Evolutionary conservation across 2,888 invertebrate genomes (phyloP), one percentile per base, ranked within the genome.

Genomic region (Caenorhabditis wallacei): DNA sequence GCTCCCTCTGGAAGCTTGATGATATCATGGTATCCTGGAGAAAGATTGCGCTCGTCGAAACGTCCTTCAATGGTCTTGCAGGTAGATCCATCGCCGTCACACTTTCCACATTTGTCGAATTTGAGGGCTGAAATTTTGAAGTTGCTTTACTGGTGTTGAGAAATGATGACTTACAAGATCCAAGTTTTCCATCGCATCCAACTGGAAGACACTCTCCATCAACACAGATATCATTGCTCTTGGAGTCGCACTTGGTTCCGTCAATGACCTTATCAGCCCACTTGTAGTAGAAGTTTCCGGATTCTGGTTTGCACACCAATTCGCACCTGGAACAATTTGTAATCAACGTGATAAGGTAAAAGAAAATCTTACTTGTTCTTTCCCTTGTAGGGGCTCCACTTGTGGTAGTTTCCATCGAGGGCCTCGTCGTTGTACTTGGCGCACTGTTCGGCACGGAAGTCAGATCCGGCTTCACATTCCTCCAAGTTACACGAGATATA

Each of bases 111-210:
- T 89, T 95, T 95, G 93, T 98, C 98, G 93, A 96, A 96, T 88
- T 94, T 94, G 11, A 95, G 95, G 71, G 94, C 88, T 88, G 75
- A 68, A 64, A 75, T 20, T 13, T 30, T 10, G 40, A 48, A 48
- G 18, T n/a, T n/a, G 13, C 4, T 2, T 18, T 48, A 48, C 13
- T 3, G 3, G 2, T n/a, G 3, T 63, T 59, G 10, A 40, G n/a
- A 16, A 63, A 16, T 63, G 3, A 16, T 5, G 30, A 59, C 85
- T 69, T 59, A 90, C 89, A 93, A 5, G 97, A 97, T 13, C 97
- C 97, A 90, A 98, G 93, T 95, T 96, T 95, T 94, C 95, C 95
- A 93, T 98, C 97, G 92, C 98, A 98, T 75, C 98, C 98, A 53
- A 97, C 96, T 10, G 95, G 95, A 95, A 96, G 95, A 92, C 98